Conservation (phyloP, 2,113 vertebrate genomes). For the Bufo bufo region DNA sequence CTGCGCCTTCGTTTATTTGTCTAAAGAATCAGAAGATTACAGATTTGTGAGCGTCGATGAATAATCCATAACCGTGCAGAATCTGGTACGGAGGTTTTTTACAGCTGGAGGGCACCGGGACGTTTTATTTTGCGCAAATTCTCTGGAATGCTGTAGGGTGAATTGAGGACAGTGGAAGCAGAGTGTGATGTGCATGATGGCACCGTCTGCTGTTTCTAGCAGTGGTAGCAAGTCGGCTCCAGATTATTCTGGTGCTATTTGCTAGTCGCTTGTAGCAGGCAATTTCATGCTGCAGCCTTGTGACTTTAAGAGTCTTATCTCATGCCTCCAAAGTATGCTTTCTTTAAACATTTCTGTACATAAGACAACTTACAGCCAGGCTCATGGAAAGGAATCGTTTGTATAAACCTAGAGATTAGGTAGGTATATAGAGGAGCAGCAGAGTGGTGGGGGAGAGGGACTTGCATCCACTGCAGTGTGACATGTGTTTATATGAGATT, state of each 20-base stretch:
- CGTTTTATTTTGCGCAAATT: conserved; percentile 44
- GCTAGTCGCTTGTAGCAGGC: not conserved
- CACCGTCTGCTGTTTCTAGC: conserved; percentile 4
- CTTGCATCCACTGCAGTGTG: conserved; percentile 9
- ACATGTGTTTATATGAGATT: conserved; percentile 52
- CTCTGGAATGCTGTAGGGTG: conserved; percentile 53
- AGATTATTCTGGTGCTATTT: conserved; percentile 9
- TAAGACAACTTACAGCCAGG: not conserved
- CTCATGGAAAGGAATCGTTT: not conserved
- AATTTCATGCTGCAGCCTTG: not conserved
- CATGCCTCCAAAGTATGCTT: conserved; percentile 5
- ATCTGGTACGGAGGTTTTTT: conserved; percentile 34
- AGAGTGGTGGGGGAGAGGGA: not conserved
- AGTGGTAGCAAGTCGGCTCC: not conserved
- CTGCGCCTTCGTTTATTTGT: not conserved
- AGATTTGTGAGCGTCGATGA: not conserved
- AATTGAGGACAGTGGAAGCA: conserved; percentile 40
- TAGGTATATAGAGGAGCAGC: conserved; percentile 26
- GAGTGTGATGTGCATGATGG: not conserved
- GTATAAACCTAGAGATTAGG: conserved; percentile 40
- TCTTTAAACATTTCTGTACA: not conserved
- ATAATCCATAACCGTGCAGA: not conserved
- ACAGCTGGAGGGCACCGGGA: conserved; percentile 18
- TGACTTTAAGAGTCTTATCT: conserved; percentile 37
- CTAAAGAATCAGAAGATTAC: not conserved